Evolutionary conservation across 2,113 vertebrate species (phyloP), one percentile per base, ranked within the genome.

Genomic region (Pelecanus crispus): DNA sequence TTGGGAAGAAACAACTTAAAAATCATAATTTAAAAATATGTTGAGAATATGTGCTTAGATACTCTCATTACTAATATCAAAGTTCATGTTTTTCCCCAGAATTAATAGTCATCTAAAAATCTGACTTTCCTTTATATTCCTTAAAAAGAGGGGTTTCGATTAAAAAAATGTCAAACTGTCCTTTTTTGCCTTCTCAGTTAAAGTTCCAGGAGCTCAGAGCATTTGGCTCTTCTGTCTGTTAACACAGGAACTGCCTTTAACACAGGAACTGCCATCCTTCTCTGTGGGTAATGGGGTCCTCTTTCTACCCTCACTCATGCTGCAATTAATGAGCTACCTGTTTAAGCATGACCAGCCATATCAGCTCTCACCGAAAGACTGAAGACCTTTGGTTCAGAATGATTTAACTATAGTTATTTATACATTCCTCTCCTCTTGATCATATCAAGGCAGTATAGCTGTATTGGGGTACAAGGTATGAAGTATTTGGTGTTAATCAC

Each of bases 1-100:
- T 80, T 92, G 42, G 9, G 21, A 71, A 94, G 47, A 87, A 81
- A 34, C 6, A 74, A 62, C 44, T 88, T 95, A 40, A 94, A 96
- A 93, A 70, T 50, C 32, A 25, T 21, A 5, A 16, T 32, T 74
- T 80, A 73, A 92, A 93, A 94, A 78, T 71, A 55, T 9, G 1
- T 17, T 56, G 45, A 94, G 47, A 87, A 58, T 70, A 49, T 42
- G 20, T 47, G 32, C 45, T 88, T 79, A 47, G 19, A 52, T 84
- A 42, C 9, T 5, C 29, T 72, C 42, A 28, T 73, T 65, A 50
- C 5, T n/a, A 63, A 29, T 47, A 72, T 44, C 6, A 74, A 63
- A 74, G 15, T 67, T 66, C 10, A 19, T 31, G 4, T 13, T 38
- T 81, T 74, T 58, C 32, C 13, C 32, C 10, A 52, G 24, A 84